Base-by-base conservation (phyloP, 1,140 invertebrate species). In the Phocides pigmalion region DNA sequence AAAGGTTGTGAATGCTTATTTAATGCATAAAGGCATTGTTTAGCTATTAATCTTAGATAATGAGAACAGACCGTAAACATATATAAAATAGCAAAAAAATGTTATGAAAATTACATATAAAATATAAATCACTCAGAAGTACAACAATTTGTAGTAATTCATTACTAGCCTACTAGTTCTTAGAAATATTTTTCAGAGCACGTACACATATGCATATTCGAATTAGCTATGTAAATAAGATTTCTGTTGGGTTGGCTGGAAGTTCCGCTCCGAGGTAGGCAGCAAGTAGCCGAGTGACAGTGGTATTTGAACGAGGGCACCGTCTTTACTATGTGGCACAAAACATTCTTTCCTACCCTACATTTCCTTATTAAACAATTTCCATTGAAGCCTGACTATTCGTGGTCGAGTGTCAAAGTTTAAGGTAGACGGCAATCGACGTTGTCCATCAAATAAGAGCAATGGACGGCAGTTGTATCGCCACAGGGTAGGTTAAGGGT, bases 401-500 rank as follows among this genome's bases (percentile, higher is more conserved):
- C 8, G 25, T 5, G 3, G 11, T 4, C 4, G 9, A 39, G 14
- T 0, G 2, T 3, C n/a, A 32, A 14, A 19, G 22, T 17, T 17
- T 49, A 50, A 12, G n/a, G 15, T 16, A 70, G 51, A n/a, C 51
- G 51, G 80, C 73, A 82, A 74, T 87, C 74, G 44, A 82, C 17
- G 32, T 9, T 15, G 42, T 44, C 15, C 35, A 62, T 54, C 59
- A 28, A 66, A 28, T 32, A 17, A 22, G 19, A 64, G 20, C 5
- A 8, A 32, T 56, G 61, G 59, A 61, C 54, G 65, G 61, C 14
- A 64, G 39, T 68, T 66, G 71, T 56, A 73, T 64, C 66, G 66
- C 76, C 69, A 62, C 78, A 77, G 82, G 86, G 83, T 86, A 87
- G 81, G 83, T 84, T 87, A 82, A 89, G 86, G 84, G 88, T 89